Percentiles rank a stretch among this genome's conserved stretches.
phyloP scores from a whole-genome alignment of 2,113 vertebrate species.

The Collichthys lucidus region DNA sequence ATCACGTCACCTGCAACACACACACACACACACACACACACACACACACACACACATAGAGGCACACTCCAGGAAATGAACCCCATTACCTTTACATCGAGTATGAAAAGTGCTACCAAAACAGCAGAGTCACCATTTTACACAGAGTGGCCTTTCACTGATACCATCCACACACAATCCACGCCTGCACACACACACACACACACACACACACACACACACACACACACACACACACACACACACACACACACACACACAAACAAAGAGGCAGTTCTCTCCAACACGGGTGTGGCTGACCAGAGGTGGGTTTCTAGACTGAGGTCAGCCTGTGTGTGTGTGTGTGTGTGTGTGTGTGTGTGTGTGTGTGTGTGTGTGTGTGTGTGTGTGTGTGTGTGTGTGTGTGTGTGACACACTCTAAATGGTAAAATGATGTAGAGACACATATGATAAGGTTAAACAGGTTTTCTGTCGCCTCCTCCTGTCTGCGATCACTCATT shows the following conservation, averaged over 20 bases:
- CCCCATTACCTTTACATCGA: slow-evolving; percentile 65
- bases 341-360: slow-evolving; percentile 1
- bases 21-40: slow-evolving; percentile 36
- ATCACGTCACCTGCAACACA: slow-evolving; percentile 16
- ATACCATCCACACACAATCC: slow-evolving; percentile 36
- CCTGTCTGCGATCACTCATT: background rate
- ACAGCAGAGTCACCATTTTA: slow-evolving; percentile 47
- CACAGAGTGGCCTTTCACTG: slow-evolving; percentile 71
- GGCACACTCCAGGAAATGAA: slow-evolving; percentile 60
- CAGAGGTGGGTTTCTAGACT: slow-evolving; percentile 56
- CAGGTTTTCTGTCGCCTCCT: background rate
- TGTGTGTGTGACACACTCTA: slow-evolving; percentile 6
- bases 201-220: slow-evolving; percentile 19
- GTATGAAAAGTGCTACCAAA: slow-evolving; percentile 63
- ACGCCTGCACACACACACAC: slow-evolving; percentile 21
- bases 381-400: slow-evolving; percentile 1
- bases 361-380: background rate
- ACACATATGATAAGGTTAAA: background rate
- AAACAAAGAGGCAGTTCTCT: slow-evolving; percentile 76
- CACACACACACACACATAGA: slow-evolving; percentile 28
- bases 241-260: slow-evolving; percentile 24
- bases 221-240: background rate
- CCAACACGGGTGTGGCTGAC: slow-evolving; percentile 67
- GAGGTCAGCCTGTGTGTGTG: slow-evolving; percentile 41
- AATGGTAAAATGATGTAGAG: slow-evolving; percentile 11